A percentile compares a stretch with the other conserved stretches of the same genome.
phyloP scores from a whole-genome alignment of 2,888 invertebrate species.

The Scaptomyza flava region DNA sequence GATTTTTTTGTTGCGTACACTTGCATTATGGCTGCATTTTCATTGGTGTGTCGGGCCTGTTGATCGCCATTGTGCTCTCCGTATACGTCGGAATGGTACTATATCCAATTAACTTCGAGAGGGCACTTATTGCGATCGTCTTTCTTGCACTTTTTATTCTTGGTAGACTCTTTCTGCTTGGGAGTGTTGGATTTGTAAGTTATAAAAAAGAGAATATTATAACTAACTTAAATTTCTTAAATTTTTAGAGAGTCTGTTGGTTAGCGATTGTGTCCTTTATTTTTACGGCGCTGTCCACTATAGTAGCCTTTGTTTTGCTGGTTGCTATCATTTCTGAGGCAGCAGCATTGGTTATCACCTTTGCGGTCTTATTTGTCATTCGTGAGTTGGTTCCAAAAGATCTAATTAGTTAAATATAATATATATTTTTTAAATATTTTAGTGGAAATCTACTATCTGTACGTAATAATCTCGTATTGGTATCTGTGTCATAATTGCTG shows the following conservation, averaged over 20 bases:
- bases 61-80: constrained; percentile 10
- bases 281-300: not conserved
- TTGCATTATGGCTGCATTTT: constrained; percentile 36
- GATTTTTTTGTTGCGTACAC: constrained; percentile 36
- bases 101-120: too few relatives aligned
- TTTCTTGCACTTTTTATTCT: constrained; percentile 11
- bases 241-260: constrained; percentile 13
- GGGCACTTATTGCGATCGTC: constrained; percentile 3
- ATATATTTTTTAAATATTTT: not conserved
- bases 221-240: not conserved
- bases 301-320: not conserved
- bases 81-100: not conserved
- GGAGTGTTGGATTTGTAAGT: constrained; percentile 48
- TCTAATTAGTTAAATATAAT: too few relatives aligned
- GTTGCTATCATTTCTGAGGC: not conserved
- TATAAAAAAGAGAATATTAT: not conserved
- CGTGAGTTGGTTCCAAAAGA: constrained; percentile 13
- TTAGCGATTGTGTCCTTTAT: constrained; percentile 2
- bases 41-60: constrained; percentile 34
- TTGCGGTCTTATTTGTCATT: constrained; percentile 8
- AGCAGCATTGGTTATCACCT: not conserved
- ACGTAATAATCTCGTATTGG: constrained; percentile 36
- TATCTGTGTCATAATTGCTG: constrained; percentile 1
- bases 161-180: constrained; percentile 21
- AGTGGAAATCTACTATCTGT: constrained; percentile 37